Conservation (phyloP, 2,113 vertebrate species). For the Castor canadensis region DNA sequence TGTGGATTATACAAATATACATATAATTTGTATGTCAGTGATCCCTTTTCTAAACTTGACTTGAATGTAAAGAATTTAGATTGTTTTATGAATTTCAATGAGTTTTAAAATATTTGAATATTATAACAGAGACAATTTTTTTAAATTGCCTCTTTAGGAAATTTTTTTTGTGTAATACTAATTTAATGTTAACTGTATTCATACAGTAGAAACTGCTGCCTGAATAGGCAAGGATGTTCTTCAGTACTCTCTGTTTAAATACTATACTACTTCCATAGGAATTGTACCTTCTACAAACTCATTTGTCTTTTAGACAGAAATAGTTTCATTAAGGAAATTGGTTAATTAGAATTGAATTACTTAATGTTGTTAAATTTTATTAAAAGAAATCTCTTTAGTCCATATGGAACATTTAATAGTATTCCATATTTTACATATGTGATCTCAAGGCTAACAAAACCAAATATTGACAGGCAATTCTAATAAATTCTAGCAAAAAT, state of each 20-base stretch:
- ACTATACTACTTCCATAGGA: background rate
- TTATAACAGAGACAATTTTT: background rate
- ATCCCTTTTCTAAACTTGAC: background rate
- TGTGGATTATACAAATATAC: background rate
- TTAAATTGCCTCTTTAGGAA: background rate
- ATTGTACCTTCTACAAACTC: background rate
- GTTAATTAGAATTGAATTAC: conserved; percentile 47
- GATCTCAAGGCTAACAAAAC: background rate
- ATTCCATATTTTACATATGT: conserved; percentile 15
- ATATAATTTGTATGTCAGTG: background rate
- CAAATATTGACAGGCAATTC: conserved; percentile 42
- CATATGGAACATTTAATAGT: conserved; percentile 9
- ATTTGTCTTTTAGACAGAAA: background rate
- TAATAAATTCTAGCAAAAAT: conserved; percentile 37
- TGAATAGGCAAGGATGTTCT: background rate
- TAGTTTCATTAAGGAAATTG: background rate
- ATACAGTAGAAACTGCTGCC: background rate
- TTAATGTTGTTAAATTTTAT: background rate
- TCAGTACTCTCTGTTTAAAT: background rate
- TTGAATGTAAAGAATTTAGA: background rate
- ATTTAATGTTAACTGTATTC: background rate
- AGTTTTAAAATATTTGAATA: background rate
- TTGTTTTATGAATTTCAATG: background rate
- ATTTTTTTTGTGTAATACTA: background rate
- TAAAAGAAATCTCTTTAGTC: conserved; percentile 1